A percentile compares a stretch with the other conserved stretches of the same genome.
These are phyloP conservation scores for Amia ocellicauda DNA, from an alignment of 2,113 vertebrate genomes.

Conservation along the genomic window DNA sequence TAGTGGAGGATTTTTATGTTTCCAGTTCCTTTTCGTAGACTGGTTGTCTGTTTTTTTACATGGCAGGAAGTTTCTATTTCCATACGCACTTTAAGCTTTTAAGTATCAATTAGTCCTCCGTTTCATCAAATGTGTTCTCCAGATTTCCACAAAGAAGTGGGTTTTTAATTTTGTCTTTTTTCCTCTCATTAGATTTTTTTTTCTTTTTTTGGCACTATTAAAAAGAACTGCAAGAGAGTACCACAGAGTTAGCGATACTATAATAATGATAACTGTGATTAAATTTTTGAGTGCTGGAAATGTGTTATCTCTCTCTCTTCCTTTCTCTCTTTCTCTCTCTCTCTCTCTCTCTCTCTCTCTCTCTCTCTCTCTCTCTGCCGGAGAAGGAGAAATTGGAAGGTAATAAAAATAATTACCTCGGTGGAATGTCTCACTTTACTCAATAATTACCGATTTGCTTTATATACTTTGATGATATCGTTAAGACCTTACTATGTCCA, in stretches of 20 bases:
- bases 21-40: no score
- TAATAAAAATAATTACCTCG: slow-evolving; percentile 89
- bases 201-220: slow-evolving; percentile 68
- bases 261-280: slow-evolving; percentile 83
- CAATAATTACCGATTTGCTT: slow-evolving; percentile 64
- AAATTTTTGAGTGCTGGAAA: slow-evolving; percentile 65
- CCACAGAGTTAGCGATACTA: slow-evolving; percentile 73
- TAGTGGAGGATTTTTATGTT: no score
- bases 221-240: slow-evolving; percentile 68
- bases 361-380: slow-evolving; percentile 62
- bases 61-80: no score
- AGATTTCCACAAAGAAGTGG: not conserved
- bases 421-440: slow-evolving; percentile 71
- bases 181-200: slow-evolving; percentile 70
- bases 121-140: no score
- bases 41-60: no score
- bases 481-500: slow-evolving; percentile 7
- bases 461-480: slow-evolving; percentile 56
- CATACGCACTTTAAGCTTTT: no score
- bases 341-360: no score
- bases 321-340: no score
- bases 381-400: slow-evolving; percentile 82
- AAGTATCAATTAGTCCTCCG: no score
- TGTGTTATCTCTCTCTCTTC: slow-evolving; percentile 71
- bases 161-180: slow-evolving; percentile 31